Percentiles rank a stretch among this genome's conserved stretches.
phyloP scores from a whole-genome alignment of 1,140 invertebrate genomes.

The Cyphomyrmex costatus region DNA sequence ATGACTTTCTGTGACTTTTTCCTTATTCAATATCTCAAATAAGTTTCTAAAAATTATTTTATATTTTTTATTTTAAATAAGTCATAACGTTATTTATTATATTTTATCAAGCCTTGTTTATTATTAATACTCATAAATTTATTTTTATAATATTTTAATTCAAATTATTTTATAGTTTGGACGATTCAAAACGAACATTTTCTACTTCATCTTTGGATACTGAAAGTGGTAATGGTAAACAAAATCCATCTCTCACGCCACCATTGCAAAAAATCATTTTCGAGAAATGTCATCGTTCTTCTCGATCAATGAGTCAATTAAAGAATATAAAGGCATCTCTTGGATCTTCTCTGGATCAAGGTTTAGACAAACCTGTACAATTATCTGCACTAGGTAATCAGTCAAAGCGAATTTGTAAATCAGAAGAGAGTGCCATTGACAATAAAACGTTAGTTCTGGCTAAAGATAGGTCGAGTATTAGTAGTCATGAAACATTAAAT shows the following conservation, averaged over 20 bases:
- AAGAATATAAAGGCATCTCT: slow-evolving; percentile 82
- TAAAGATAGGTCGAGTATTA: slow-evolving; percentile 77
- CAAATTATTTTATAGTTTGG: slow-evolving; percentile 78
- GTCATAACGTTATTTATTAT: too few species aligned
- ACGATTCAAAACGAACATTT: slow-evolving; percentile 85
- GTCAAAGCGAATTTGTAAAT: slow-evolving; percentile 85
- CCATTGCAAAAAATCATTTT: slow-evolving; percentile 83
- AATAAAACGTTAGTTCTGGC: slow-evolving; percentile 78
- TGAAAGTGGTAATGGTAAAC: slow-evolving; percentile 80
- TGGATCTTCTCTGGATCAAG: slow-evolving; percentile 87
- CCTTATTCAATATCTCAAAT: too few species aligned
- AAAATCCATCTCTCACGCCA: slow-evolving; percentile 79
- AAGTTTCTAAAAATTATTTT: too few species aligned
- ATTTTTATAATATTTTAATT: not conserved
- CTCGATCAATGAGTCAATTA: slow-evolving; percentile 82
- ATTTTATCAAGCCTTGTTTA: not conserved
- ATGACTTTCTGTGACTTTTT: too few species aligned
- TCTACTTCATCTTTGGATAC: slow-evolving; percentile 86
- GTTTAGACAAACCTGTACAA: slow-evolving; percentile 84
- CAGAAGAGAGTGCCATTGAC: slow-evolving; percentile 85
- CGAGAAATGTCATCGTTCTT: slow-evolving; percentile 82
- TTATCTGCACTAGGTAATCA: slow-evolving; percentile 76
- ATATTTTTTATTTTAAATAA: too few species aligned
- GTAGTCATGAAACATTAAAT: slow-evolving; percentile 81
- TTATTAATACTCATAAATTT: not conserved